Percentiles rank a stretch among this genome's conserved stretches.
Evolutionary conservation across 37 sponge, comb jelly and placozoan genomes (phyloP).

Genomic region (Ianthella basta): DNA sequence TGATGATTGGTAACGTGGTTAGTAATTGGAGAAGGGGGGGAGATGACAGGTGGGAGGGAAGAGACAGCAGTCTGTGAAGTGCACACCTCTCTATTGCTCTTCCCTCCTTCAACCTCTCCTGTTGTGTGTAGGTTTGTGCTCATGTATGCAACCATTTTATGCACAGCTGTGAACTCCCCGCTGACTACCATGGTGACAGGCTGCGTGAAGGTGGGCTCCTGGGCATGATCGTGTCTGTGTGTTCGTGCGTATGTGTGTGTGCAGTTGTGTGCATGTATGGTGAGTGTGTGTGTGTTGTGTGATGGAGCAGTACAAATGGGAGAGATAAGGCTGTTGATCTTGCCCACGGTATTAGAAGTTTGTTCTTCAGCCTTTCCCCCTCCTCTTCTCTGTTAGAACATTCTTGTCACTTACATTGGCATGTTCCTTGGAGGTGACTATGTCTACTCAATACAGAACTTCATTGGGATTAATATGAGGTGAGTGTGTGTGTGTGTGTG

Average conservation of each 20-base stretch:
- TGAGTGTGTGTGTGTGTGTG: conserved; percentile 35
- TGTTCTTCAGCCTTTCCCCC: not conserved
- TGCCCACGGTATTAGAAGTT: too few relatives aligned
- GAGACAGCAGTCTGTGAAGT: too few relatives aligned
- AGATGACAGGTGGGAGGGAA: too few relatives aligned
- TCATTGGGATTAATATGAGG: conserved; percentile 86
- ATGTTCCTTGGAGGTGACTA: conserved; percentile 88
- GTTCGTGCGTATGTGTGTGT: too few relatives aligned
- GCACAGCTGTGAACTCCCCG: conserved; percentile 81
- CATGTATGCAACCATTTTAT: conserved; percentile 83
- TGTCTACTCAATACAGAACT: conserved; percentile 70
- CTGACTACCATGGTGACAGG: conserved; percentile 86
- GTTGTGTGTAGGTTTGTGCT: conserved; percentile 68
- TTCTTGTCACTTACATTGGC: conserved; percentile 83
- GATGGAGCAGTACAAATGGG: too few relatives aligned
- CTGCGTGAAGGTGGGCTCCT: conserved; percentile 67
- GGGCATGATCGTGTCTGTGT: not conserved
- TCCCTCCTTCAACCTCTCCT: not conserved
- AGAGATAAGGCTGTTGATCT: too few relatives aligned
- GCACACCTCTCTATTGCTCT: not conserved
- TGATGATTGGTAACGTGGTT: too few relatives aligned
- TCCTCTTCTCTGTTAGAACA: conserved; percentile 59
- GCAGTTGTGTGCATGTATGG: too few relatives aligned
- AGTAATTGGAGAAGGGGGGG: too few relatives aligned
- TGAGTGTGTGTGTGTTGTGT: too few relatives aligned